Conservation (phyloP, 2,113 vertebrate species). For the Oryzias woworae region DNA sequence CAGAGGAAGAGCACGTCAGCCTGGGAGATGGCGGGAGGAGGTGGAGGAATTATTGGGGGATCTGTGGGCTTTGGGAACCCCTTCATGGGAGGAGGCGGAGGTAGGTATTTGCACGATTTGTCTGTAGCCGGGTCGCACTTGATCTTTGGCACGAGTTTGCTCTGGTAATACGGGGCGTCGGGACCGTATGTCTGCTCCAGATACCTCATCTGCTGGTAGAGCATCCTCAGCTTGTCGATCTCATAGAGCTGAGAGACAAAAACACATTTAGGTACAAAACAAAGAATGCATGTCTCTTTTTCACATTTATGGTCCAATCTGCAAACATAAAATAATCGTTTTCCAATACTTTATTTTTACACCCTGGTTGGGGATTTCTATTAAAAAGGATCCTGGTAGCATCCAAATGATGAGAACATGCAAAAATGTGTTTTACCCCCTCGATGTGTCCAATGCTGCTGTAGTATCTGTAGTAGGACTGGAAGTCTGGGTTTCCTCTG, state of each 20-base stretch:
- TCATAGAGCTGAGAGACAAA: constrained; percentile 74
- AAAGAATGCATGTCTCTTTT: too few relatives aligned
- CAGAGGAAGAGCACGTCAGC: constrained; percentile 77
- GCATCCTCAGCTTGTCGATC: constrained; percentile 80
- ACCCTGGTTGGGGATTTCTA: too few relatives aligned
- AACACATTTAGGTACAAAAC: background rate
- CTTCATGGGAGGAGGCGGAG: constrained; percentile 63
- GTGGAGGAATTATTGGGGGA: constrained; percentile 29
- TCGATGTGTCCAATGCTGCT: constrained; percentile 83
- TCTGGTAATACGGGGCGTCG: constrained; percentile 77
- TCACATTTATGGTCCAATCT: too few relatives aligned
- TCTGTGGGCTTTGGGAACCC: constrained; percentile 43
- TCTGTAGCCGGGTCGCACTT: constrained; percentile 76
- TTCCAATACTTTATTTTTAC: too few relatives aligned
- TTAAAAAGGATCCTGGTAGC: too few relatives aligned
- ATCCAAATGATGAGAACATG: background rate
- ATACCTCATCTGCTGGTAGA: constrained; percentile 82
- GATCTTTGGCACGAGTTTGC: constrained; percentile 63
- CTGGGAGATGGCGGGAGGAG: constrained; percentile 50
- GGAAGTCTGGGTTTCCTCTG: constrained; percentile 78
- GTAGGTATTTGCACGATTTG: constrained; percentile 65
- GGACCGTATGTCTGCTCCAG: constrained; percentile 78
- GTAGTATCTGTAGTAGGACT: constrained; percentile 83
- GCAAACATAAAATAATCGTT: too few relatives aligned
- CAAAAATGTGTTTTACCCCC: constrained; percentile 66